A percentile compares a stretch with the other conserved stretches of the same genome.
Conservation (phyloP, 2,888 invertebrate genomes). For the Nipponacmea schrenckii region DNA sequence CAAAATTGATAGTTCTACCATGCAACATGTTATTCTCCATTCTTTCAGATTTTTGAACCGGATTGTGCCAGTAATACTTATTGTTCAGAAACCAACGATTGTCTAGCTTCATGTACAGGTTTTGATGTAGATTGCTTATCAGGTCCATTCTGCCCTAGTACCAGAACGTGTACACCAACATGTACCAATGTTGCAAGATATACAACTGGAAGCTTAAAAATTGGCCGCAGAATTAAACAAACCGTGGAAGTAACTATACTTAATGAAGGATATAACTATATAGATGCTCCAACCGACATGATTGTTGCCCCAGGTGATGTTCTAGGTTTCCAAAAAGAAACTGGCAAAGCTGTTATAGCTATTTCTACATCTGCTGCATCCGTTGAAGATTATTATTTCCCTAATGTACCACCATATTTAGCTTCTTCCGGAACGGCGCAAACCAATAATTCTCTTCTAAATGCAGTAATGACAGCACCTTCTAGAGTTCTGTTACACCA, state of each 20-base stretch:
- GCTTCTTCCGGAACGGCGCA: not conserved
- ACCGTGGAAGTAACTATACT: not conserved
- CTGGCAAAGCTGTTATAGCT: conserved; percentile 25
- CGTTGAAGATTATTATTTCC: not conserved
- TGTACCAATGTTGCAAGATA: not conserved
- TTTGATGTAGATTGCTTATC: conserved; percentile 19
- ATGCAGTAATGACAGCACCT: not conserved
- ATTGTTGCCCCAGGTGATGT: conserved; percentile 45
- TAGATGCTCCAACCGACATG: not conserved
- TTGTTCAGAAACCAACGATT: conserved; percentile 40
- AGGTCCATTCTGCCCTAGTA: conserved; percentile 20
- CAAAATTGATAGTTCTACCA: not conserved
- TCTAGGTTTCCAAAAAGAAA: conserved; percentile 37
- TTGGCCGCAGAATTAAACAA: not conserved
- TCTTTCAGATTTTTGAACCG: conserved; percentile 35
- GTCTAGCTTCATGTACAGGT: conserved; percentile 21
- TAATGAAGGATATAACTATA: not conserved
- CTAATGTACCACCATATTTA: not conserved
- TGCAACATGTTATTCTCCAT: not conserved
- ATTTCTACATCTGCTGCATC: not conserved
- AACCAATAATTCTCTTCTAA: not conserved
- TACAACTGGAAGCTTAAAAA: conserved; percentile 1
- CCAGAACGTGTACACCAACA: not conserved
- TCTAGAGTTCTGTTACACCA: not conserved
- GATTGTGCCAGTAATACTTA: conserved; percentile 28